Base-by-base conservation (phyloP, 2,113 vertebrate species). In the Leptobrachium leishanense region DNA sequence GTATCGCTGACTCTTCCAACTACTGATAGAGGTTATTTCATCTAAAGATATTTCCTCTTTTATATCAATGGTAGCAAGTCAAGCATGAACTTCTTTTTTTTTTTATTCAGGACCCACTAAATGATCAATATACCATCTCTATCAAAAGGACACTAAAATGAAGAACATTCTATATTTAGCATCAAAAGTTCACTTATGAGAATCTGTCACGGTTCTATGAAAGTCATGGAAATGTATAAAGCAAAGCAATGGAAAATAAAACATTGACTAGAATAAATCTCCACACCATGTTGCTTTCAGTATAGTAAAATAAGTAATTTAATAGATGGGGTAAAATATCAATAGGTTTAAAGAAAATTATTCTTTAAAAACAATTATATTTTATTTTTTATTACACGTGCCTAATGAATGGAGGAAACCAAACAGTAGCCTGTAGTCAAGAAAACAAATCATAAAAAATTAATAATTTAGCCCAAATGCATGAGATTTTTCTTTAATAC, bases 41-140 rank as follows among this genome's bases (percentile, higher is more conserved):
- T 62, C 69, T 15, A 76, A 68, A 50, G 67, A 70, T 70, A 70
- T 74, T 68, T 44, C 43, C 77, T 50, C 54, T 68, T 42, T 44
- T 68, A 62, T 50, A 20, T 43, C 67, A 62, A 53, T 41, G 54
- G 10, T 54, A 62, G 15, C 39, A 74, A 74, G 64, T 81, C 42
- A 68, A 68, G 71, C 53, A 68, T 68, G n/a, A 79, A 11, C 2
- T 66, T 73, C 39, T 40, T 20, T 39, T 68, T 43, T 65, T 65
- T 20, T 53, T 46, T 53, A 8, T 20, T 5, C n/a, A 10, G 67
- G 53, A n/a, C 11, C 53, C 13, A 20, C 43, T 50, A 62, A 72
- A 73, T 67, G 43, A 59, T 70, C 43, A 81, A 59, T 53, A 74
- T 50, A 59, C 12, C 43, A 44, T 65, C 15, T 53, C n/a, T 57